phyloP scores from a whole-genome alignment of 1,140 invertebrate genomes.

The Drosophila micromelanica region DNA sequence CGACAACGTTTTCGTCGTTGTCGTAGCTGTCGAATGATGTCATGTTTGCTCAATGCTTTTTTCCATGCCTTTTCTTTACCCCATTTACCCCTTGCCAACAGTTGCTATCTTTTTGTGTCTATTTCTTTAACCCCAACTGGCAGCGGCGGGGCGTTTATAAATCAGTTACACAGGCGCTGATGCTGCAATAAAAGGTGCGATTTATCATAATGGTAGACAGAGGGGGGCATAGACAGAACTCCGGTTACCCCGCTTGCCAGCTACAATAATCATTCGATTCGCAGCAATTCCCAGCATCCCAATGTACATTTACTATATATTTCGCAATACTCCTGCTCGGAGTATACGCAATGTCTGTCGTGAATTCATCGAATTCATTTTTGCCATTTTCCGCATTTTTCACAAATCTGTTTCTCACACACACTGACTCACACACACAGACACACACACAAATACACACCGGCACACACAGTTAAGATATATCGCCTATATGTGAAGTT shows the following conservation, averaged over 20 bases:
- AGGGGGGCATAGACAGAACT: background rate
- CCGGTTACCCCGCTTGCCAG: background rate
- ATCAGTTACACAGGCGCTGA: slow-evolving; percentile 80
- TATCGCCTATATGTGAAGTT: slow-evolving; percentile 58
- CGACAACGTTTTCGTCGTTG: slow-evolving; percentile 59
- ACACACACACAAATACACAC: slow-evolving; percentile 22
- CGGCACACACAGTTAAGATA: slow-evolving; percentile 27
- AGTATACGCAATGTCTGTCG: slow-evolving; percentile 66
- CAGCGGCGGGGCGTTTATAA: slow-evolving; percentile 55
- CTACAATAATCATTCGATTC: slow-evolving; percentile 20
- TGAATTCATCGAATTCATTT: slow-evolving; percentile 79
- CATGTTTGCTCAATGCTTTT: slow-evolving; percentile 54
- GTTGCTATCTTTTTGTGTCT: slow-evolving; percentile 27
- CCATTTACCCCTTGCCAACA: background rate
- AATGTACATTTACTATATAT: slow-evolving; percentile 54
- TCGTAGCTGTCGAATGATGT: slow-evolving; percentile 69
- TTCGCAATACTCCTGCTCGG: slow-evolving; percentile 54
- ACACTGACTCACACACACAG: slow-evolving; percentile 33
- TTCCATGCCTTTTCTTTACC: slow-evolving; percentile 4
- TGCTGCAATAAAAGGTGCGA: slow-evolving; percentile 82
- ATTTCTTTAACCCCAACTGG: slow-evolving; percentile 41
- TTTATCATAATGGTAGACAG: slow-evolving; percentile 71
- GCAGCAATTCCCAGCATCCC: slow-evolving; percentile 47
- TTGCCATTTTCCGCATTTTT: slow-evolving; percentile 82
- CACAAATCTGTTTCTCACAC: slow-evolving; percentile 75